phyloP scores from a whole-genome alignment of 2,113 vertebrate species.

The Dipodomys ordii region DNA sequence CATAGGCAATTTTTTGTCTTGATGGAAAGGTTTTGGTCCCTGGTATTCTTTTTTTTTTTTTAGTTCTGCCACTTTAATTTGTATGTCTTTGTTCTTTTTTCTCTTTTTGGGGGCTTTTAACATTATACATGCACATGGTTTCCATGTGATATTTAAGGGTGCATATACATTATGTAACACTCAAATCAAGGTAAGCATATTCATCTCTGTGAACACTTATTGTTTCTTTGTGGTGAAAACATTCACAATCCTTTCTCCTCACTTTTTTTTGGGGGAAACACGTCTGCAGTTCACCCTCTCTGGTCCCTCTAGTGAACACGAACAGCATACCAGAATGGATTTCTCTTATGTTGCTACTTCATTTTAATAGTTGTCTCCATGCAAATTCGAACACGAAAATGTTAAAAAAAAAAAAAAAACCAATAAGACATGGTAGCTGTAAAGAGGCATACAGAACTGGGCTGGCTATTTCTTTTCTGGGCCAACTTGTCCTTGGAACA shows the following conservation, averaged over 20 bases:
- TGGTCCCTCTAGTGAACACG: too few species aligned
- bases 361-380: not conserved
- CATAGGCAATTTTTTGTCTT: not conserved
- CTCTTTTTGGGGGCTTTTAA: not conserved
- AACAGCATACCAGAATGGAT: not conserved
- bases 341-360: not conserved
- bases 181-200: not conserved
- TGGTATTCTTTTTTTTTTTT: slow-evolving; percentile 14
- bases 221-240: not conserved
- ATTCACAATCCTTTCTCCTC: not conserved
- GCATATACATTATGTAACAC: not conserved
- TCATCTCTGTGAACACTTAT: not conserved
- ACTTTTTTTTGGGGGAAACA: not conserved
- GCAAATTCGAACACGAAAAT: not conserved
- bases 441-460: not conserved
- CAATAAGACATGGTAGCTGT: not conserved
- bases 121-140: not conserved
- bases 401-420: not conserved
- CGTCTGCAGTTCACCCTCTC: too few species aligned
- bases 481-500: not conserved
- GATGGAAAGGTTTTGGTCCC: not conserved
- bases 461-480: not conserved
- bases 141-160: not conserved
- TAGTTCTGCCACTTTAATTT: not conserved
- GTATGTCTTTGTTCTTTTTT: not conserved